phyloP scores from a whole-genome alignment of 2,888 invertebrate genomes.

The Neria commutata region DNA sequence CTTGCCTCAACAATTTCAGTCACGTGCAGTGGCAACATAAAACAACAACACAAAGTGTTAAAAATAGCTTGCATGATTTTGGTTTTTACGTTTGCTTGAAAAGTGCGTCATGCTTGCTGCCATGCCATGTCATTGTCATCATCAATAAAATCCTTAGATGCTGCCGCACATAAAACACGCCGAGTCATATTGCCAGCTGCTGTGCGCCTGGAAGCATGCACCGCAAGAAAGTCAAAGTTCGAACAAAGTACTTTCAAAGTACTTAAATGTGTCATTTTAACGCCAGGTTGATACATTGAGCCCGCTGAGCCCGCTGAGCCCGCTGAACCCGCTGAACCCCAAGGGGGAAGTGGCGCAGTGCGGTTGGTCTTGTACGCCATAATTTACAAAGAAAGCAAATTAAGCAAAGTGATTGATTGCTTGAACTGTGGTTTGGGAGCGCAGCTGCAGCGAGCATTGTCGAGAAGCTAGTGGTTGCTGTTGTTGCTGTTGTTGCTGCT shows the following conservation, averaged over 20 bases:
- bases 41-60: conserved; percentile 4
- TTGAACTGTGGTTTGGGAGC: conserved; percentile 1
- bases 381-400: conserved; percentile 18
- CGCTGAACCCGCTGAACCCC: no score
- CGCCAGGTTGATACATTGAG: background rate
- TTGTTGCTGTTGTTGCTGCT: conserved; percentile 17
- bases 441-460: no score
- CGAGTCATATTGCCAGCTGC: no score
- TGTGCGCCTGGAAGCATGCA: conserved; percentile 8
- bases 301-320: no score
- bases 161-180: conserved; percentile 42
- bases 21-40: conserved; percentile 15
- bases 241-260: conserved; percentile 30
- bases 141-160: conserved; percentile 57
- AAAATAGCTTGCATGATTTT: conserved; percentile 47
- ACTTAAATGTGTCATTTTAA: conserved; percentile 48
- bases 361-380: background rate
- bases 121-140: conserved; percentile 49
- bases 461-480: no score
- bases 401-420: conserved; percentile 32
- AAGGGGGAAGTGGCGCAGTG: background rate
- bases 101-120: background rate
- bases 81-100: conserved; percentile 22
- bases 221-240: conserved; percentile 24
- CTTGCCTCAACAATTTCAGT: conserved; percentile 10